Conservation (phyloP, 2,113 vertebrate species). For the Scomber japonicus region DNA sequence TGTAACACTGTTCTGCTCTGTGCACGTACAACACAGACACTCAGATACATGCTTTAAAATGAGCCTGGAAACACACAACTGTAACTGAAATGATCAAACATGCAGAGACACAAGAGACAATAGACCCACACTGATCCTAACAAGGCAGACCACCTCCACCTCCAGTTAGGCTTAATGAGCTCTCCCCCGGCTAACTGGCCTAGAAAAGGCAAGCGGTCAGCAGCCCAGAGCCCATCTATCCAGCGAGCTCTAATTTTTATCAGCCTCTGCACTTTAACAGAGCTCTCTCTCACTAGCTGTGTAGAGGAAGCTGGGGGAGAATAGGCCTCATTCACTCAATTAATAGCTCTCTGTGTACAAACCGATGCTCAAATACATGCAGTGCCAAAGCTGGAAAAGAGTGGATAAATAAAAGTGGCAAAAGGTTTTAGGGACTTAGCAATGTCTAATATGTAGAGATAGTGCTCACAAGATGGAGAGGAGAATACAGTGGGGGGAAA, state of each 20-base stretch:
- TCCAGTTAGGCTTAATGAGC: slow-evolving; percentile 68
- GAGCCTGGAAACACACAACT: slow-evolving; percentile 1
- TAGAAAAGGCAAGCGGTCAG: slow-evolving; percentile 72
- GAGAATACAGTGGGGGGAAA: slow-evolving; percentile 39
- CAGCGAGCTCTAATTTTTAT: slow-evolving; percentile 62
- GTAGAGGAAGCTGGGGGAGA: slow-evolving; percentile 43
- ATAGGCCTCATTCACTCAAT: slow-evolving; percentile 65
- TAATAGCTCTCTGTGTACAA: slow-evolving; percentile 48
- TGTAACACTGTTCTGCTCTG: slow-evolving; percentile 26
- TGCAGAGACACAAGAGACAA: slow-evolving; percentile 18
- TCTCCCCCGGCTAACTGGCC: slow-evolving; percentile 60
- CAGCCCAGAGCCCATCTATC: slow-evolving; percentile 56
- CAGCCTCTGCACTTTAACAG: slow-evolving; percentile 60
- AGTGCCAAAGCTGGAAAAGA: slow-evolving; percentile 55
- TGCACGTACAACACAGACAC: not conserved
- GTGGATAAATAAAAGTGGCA: slow-evolving; percentile 59
- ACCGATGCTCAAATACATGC: slow-evolving; percentile 37
- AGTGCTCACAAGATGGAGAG: slow-evolving; percentile 36
- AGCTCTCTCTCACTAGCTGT: slow-evolving; percentile 48
- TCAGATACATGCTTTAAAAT: slow-evolving; percentile 4
- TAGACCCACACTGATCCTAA: slow-evolving; percentile 36
- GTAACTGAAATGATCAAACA: slow-evolving; percentile 33
- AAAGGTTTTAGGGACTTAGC: slow-evolving; percentile 69
- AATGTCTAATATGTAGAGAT: slow-evolving; percentile 53
- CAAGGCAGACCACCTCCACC: slow-evolving; percentile 47